A percentile compares a stretch with the other conserved stretches of the same genome.
These are phyloP conservation scores for Tetheella fluctuosa DNA, from an alignment of 2,888 invertebrate genomes.

Conservation along the genomic window DNA sequence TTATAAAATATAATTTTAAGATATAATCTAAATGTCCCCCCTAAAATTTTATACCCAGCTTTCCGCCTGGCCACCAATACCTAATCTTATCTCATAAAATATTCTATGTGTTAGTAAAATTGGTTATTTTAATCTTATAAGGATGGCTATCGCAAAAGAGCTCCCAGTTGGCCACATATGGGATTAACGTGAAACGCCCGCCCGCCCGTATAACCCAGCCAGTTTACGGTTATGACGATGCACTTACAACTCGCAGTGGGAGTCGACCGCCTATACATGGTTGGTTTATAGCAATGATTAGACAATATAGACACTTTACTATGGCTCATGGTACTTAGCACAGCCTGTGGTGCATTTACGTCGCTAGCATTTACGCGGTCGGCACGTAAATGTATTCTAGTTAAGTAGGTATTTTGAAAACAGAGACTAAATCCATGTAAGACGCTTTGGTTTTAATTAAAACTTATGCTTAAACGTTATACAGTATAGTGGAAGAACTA, in stretches of 20 bases:
- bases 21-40: too few relatives aligned
- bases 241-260: slow-evolving; percentile 55
- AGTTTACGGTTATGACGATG: slow-evolving; percentile 66
- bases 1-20: too few relatives aligned
- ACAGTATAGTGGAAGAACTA: too few relatives aligned
- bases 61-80: not conserved
- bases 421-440: not conserved
- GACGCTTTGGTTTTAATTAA: not conserved
- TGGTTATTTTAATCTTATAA: slow-evolving; percentile 51
- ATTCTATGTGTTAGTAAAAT: slow-evolving; percentile 37
- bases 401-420: not conserved
- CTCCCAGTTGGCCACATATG: slow-evolving; percentile 50
- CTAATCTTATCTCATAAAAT: slow-evolving; percentile 23
- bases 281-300: slow-evolving; percentile 59
- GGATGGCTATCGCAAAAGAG: slow-evolving; percentile 33
- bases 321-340: slow-evolving; percentile 18
- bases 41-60: not conserved
- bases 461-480: too few relatives aligned
- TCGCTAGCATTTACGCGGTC: slow-evolving; percentile 25
- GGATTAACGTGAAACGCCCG: slow-evolving; percentile 56
- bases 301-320: slow-evolving; percentile 45
- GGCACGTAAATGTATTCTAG: not conserved
- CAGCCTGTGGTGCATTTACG: slow-evolving; percentile 22
- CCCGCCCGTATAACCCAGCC: slow-evolving; percentile 50
- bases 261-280: slow-evolving; percentile 43